These are phyloP conservation scores for Ectropis grisescens DNA, from an alignment of 1,140 invertebrate species.

Conservation along the genomic window DNA sequence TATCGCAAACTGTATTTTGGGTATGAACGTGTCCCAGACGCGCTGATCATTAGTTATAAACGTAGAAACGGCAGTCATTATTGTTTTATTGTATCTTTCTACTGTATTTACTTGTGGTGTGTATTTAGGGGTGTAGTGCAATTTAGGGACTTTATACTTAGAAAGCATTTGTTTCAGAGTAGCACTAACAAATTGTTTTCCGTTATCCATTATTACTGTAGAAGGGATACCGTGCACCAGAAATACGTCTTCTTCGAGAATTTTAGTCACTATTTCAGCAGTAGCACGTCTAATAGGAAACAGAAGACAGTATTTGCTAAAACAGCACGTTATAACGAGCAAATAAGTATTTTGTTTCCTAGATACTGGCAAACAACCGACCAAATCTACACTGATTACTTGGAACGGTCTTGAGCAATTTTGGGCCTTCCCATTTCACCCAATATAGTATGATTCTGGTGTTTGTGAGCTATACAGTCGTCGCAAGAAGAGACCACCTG, in stretches of 20 bases:
- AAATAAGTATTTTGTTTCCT: slow-evolving; percentile 12
- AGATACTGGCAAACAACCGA: slow-evolving; percentile 10
- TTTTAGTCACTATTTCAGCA: not conserved
- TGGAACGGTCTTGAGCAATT: slow-evolving; percentile 13
- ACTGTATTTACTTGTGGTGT: no score
- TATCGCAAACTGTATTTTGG: slow-evolving; percentile 13
- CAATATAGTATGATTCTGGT: slow-evolving; percentile 4
- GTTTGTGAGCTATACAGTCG: slow-evolving; percentile 9
- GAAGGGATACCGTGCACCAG: slow-evolving; percentile 12
- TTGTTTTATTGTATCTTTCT: no score
- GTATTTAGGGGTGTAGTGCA: slow-evolving; percentile 8
- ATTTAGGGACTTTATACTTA: slow-evolving; percentile 13
- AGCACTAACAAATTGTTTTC: slow-evolving; percentile 5
- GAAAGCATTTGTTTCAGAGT: slow-evolving; percentile 1
- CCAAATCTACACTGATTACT: slow-evolving; percentile 10
- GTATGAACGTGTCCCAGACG: slow-evolving; percentile 6
- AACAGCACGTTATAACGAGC: slow-evolving; percentile 12
- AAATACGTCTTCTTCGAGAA: slow-evolving; percentile 12
- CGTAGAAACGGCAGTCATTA: no score
- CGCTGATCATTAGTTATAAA: slow-evolving; percentile 9
- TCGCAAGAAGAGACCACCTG: slow-evolving; percentile 7
- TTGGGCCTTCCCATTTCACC: slow-evolving; percentile 10
- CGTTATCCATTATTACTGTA: slow-evolving; percentile 11
- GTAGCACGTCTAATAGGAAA: slow-evolving; percentile 11
- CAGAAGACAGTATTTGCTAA: slow-evolving; percentile 9